Conservation (phyloP, 92 coral and sea anemone species). For the Galaxea fascicularis region DNA sequence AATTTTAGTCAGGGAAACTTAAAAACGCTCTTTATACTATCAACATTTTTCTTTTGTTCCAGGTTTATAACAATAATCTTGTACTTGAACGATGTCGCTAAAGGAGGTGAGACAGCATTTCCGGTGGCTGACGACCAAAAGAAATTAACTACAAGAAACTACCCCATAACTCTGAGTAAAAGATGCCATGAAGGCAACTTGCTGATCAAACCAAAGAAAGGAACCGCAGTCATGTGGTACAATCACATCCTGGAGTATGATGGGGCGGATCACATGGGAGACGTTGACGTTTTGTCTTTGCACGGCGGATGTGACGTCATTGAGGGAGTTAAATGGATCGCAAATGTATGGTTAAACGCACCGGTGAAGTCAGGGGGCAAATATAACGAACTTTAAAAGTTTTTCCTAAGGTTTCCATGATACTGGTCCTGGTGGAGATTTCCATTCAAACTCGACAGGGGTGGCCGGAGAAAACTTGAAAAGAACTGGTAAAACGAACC, state of each 20-base stretch:
- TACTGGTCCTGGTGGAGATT: too few species aligned
- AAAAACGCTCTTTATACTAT: background rate
- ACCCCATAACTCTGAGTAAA: constrained; percentile 34
- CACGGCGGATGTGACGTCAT: constrained; percentile 91
- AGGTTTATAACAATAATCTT: constrained; percentile 84
- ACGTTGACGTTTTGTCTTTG: constrained; percentile 76
- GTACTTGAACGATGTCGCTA: constrained; percentile 84
- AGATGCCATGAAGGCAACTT: constrained; percentile 81
- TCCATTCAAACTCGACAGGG: too few species aligned
- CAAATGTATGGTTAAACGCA: constrained; percentile 87
- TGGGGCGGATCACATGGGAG: constrained; percentile 83
- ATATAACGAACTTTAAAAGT: background rate
- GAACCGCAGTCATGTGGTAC: constrained; percentile 92
- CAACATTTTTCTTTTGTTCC: background rate
- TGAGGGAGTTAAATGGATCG: constrained; percentile 93
- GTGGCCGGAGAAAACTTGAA: too few species aligned
- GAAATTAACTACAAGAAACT: constrained; percentile 5
- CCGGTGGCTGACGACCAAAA: constrained; percentile 90
- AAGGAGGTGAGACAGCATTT: constrained; percentile 92
- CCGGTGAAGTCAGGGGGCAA: constrained; percentile 26
- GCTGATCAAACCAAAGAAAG: constrained; percentile 81
- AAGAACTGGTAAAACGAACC: too few species aligned
- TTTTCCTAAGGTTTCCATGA: background rate
- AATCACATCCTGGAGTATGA: constrained; percentile 86
- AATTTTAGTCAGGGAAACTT: too few species aligned